phyloP scores from a whole-genome alignment of 2,113 vertebrate genomes.

The Pelvicachromis taeniatus region DNA sequence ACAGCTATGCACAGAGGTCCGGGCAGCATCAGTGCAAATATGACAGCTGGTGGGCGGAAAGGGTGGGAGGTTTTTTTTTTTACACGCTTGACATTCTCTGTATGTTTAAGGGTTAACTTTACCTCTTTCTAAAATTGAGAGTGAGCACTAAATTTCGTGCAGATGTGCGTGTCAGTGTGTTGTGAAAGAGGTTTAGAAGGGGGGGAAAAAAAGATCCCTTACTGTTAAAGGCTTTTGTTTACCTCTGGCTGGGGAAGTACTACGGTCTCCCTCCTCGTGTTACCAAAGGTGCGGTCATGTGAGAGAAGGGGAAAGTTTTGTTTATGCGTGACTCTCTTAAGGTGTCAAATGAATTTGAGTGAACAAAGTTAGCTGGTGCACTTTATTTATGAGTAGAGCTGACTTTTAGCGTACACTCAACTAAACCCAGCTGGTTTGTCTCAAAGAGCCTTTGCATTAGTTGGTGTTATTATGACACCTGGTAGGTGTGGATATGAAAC shows the following conservation, averaged over 20 bases:
- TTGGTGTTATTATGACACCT: neutral
- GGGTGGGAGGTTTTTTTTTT: neutral
- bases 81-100: neutral
- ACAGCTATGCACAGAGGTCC: neutral
- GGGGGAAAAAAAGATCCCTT: neutral
- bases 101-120: neutral
- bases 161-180: neutral
- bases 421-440: neutral
- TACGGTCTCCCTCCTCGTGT: neutral
- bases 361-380: neutral
- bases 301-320: neutral
- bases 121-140: neutral
- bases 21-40: neutral
- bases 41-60: neutral
- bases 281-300: neutral
- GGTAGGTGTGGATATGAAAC: conserved; percentile 1
- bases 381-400: neutral
- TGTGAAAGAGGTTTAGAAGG: neutral
- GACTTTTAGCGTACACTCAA: neutral
- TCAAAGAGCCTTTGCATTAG: neutral
- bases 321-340: neutral
- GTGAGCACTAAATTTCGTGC: neutral
- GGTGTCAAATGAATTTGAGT: neutral
- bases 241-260: neutral
- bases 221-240: conserved; percentile 10